A percentile compares a stretch with the other conserved stretches of the same genome.
phyloP scores from a whole-genome alignment of 1,140 invertebrate species.

The Limonius californicus region DNA sequence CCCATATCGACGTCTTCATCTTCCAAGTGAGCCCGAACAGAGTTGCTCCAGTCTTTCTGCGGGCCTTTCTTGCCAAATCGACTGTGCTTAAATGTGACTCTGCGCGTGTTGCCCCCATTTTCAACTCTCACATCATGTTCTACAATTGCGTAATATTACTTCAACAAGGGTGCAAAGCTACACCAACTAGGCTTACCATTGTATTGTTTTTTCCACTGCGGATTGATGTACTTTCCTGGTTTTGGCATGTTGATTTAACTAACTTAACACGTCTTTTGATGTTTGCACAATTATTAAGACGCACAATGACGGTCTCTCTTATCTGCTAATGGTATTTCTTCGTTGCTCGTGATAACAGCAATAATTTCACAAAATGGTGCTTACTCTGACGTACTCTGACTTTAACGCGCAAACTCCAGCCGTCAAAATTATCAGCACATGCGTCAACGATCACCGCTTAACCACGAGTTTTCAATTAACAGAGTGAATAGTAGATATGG shows the following conservation, averaged over 20 bases:
- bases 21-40: slow-evolving; percentile 46
- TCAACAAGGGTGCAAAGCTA: neutral
- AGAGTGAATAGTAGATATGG: too few relatives aligned
- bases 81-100: slow-evolving; percentile 54
- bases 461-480: too few relatives aligned
- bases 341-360: too few relatives aligned
- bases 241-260: slow-evolving; percentile 14
- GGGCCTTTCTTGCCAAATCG: slow-evolving; percentile 47
- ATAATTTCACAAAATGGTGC: too few relatives aligned
- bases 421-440: too few relatives aligned
- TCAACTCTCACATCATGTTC: slow-evolving; percentile 11
- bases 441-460: too few relatives aligned
- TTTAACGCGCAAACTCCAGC: too few relatives aligned
- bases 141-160: slow-evolving; percentile 2
- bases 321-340: too few relatives aligned
- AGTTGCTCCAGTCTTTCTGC: slow-evolving; percentile 47
- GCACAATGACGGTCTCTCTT: too few relatives aligned
- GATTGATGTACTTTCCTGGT: slow-evolving; percentile 3
- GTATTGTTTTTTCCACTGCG: slow-evolving; percentile 21
- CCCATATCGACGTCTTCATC: slow-evolving; percentile 59
- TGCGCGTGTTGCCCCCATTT: slow-evolving; percentile 38
- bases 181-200: slow-evolving; percentile 10
- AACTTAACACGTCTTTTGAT: neutral
- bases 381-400: too few relatives aligned
- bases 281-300: too few relatives aligned